Evolutionary conservation across 35 echinoderm and acorn worm genomes (phyloP).

Genomic region (Stichopus chloronotus): DNA sequence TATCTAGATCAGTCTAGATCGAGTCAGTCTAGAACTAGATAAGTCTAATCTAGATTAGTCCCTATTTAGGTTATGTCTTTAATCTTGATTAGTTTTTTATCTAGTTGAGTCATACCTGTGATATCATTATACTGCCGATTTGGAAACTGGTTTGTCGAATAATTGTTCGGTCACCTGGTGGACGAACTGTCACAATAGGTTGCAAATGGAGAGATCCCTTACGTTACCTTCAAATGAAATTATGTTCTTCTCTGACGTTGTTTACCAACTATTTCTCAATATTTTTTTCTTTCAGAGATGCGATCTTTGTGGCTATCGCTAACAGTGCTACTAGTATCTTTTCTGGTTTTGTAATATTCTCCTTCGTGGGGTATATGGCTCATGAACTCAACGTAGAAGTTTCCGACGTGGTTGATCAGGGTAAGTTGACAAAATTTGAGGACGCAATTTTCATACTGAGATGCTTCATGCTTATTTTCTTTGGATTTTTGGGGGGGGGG

Average conservation of each 20-base stretch:
- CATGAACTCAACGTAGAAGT: conserved; percentile 41
- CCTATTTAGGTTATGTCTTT: no score
- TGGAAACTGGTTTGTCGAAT: not conserved
- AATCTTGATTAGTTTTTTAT: no score
- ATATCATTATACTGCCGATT: not conserved
- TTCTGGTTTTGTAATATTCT: conserved; percentile 69
- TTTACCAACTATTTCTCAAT: not conserved
- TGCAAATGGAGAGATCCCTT: not conserved
- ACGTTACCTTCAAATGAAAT: not conserved
- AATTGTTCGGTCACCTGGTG: not conserved
- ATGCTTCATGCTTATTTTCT: no score
- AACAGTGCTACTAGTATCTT: conserved; percentile 71
- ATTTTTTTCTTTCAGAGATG: conserved; percentile 41
- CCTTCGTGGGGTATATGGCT: conserved; percentile 61
- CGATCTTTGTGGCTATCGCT: conserved; percentile 31
- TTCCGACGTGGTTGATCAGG: conserved; percentile 46
- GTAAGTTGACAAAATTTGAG: no score
- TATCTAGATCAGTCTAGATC: no score
- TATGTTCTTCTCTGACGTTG: not conserved
- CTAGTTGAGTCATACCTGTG: not conserved
- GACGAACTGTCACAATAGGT: not conserved
- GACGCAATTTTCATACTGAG: no score
- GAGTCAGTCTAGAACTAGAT: no score
- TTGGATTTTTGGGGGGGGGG: no score
- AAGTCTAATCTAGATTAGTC: no score